phyloP scores from a whole-genome alignment of 2,888 invertebrate genomes.

The Ptychoptera albimana region DNA sequence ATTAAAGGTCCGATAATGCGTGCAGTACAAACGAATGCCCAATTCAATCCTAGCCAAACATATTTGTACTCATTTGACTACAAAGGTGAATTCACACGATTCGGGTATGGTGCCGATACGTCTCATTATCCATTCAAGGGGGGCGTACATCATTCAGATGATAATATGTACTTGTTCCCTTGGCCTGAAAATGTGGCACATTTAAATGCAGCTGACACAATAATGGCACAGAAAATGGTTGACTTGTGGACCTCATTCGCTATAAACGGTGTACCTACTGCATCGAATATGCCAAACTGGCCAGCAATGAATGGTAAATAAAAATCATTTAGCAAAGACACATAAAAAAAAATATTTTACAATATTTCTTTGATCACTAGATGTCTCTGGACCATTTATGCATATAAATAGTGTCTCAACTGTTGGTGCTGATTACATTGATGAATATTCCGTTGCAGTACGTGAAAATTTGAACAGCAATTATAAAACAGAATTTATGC shows the following conservation, averaged over 20 bases:
- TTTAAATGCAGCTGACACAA: conserved; percentile 22
- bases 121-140: conserved; percentile 32
- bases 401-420: conserved; percentile 17
- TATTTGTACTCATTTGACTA: conserved; percentile 36
- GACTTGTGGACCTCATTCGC: conserved; percentile 30
- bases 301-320: conserved; percentile 17
- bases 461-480: conserved; percentile 20
- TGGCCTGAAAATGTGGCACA: conserved; percentile 20
- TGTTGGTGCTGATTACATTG: conserved; percentile 16
- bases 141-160: conserved; percentile 41
- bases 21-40: conserved; percentile 26
- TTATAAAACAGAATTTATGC: too few species aligned
- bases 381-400: conserved; percentile 24
- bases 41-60: conserved; percentile 18
- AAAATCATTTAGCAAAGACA: not conserved
- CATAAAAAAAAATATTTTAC: too few species aligned
- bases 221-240: conserved; percentile 32
- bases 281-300: conserved; percentile 19
- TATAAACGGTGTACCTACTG: conserved; percentile 20
- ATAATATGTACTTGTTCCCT: conserved; percentile 40
- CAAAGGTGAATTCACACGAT: conserved; percentile 27
- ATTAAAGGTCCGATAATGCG: conserved; percentile 33
- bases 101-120: conserved; percentile 27
- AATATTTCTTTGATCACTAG: too few species aligned
- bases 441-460: conserved; percentile 19